These are phyloP conservation scores for Takifugu flavidus DNA, from an alignment of 2,113 vertebrate species.

Conservation along the genomic window DNA sequence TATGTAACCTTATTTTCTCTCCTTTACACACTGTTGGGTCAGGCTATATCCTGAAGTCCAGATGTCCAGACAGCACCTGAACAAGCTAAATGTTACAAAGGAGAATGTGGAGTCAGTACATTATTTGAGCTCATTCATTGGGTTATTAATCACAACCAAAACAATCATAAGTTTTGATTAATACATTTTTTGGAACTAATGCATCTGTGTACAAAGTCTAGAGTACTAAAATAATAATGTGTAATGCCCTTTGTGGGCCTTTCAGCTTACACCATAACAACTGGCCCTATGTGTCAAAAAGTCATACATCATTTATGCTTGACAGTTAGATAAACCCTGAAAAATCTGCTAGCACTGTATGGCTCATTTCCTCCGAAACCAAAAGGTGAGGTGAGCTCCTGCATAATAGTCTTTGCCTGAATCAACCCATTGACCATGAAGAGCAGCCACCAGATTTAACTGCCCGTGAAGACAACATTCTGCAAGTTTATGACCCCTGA, in stretches of 20 bases:
- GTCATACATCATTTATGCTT: constrained; percentile 29
- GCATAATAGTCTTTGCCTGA: constrained; percentile 1
- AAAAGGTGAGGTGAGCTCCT: constrained; percentile 3
- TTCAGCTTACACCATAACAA: neutral
- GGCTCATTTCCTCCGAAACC: constrained; percentile 23
- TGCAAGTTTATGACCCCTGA: constrained; percentile 63
- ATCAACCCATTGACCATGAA: constrained; percentile 44
- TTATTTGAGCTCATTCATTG: no score
- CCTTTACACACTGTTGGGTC: neutral
- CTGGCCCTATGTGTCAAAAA: constrained; percentile 27
- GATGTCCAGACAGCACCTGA: no score
- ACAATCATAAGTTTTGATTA: no score
- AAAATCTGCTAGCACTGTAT: constrained; percentile 37
- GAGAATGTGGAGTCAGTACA: no score
- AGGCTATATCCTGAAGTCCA: neutral
- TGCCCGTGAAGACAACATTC: constrained; percentile 59
- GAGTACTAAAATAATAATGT: no score
- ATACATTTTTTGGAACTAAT: no score
- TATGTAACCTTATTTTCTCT: no score
- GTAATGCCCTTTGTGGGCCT: no score
- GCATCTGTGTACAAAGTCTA: no score
- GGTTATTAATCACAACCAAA: no score
- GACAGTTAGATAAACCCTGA: constrained; percentile 25
- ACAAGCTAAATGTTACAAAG: no score
- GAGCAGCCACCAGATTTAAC: constrained; percentile 51